These are phyloP conservation scores for Falco peregrinus DNA, from an alignment of 2,797 vertebrate species.

Conservation along the genomic window DNA sequence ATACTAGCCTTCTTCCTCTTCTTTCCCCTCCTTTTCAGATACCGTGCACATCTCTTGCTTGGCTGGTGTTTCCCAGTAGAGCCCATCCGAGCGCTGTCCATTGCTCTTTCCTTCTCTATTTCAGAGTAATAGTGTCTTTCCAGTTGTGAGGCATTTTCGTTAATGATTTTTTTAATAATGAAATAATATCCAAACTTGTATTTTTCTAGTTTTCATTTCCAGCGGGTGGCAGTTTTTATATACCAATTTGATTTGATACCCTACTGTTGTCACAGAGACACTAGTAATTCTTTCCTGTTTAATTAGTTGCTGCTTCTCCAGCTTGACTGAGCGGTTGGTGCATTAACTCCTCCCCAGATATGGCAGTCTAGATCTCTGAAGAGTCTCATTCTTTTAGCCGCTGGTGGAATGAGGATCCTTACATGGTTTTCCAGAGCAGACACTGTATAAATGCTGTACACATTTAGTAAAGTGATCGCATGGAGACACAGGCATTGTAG, in stretches of 20 bases:
- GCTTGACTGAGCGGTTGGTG: not conserved
- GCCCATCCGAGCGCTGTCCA: not conserved
- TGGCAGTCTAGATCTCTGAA: not conserved
- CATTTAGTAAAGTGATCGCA: accelerated
- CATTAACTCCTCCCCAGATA: not conserved
- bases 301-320: not conserved
- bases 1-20: not conserved
- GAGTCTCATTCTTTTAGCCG: not conserved
- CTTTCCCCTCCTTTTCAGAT: not conserved
- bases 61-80: not conserved
- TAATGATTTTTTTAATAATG: not conserved
- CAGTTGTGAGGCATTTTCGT: not conserved
- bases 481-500: not conserved
- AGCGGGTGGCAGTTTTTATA: not conserved
- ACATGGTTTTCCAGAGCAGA: not conserved
- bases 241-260: not conserved
- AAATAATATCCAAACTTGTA: not conserved
- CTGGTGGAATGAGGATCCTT: not conserved
- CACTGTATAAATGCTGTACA: not conserved
- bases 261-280: not conserved
- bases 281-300: not conserved
- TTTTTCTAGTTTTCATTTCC: not conserved
- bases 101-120: not conserved
- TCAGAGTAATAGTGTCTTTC: not conserved
- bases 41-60: not conserved